Evolutionary conservation across 2,113 vertebrate genomes (phyloP).

Genomic region (Gnathonemus longibarbis): DNA sequence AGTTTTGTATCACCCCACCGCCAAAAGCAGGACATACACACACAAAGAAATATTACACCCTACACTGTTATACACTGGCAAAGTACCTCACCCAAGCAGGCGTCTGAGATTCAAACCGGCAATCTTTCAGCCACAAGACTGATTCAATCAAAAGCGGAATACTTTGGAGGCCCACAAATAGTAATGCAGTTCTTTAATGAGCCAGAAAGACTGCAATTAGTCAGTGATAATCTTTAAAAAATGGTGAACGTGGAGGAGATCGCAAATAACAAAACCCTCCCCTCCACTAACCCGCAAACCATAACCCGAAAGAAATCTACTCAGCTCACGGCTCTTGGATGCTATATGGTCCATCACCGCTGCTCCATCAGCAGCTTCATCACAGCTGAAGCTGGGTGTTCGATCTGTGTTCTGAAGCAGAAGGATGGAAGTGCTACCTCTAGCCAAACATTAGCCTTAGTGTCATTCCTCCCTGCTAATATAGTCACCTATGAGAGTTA

Average conservation of each 20-base stretch:
- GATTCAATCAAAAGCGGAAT: background rate
- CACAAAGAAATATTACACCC: background rate
- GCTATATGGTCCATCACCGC: background rate
- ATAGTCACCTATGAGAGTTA: background rate
- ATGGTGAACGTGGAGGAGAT: background rate
- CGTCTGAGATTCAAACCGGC: background rate
- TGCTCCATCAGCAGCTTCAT: background rate
- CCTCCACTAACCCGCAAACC: background rate
- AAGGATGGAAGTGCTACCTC: background rate
- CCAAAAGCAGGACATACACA: background rate
- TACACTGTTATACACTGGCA: background rate
- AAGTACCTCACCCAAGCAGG: no score
- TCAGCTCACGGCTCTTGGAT: background rate
- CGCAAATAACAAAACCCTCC: background rate
- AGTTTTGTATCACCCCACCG: no score
- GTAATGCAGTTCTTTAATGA: background rate
- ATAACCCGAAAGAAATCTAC: background rate
- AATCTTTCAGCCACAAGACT: background rate
- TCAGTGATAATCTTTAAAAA: conserved; percentile 13
- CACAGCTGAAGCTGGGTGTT: background rate
- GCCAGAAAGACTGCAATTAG: conserved; percentile 7
- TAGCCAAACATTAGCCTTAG: background rate
- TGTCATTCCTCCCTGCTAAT: background rate
- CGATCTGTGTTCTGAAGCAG: background rate
- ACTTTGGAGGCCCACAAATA: background rate